Percentiles rank a stretch among this genome's conserved stretches.
phyloP scores from a whole-genome alignment of 2,888 invertebrate genomes.

The Pseudoips prasinana region DNA sequence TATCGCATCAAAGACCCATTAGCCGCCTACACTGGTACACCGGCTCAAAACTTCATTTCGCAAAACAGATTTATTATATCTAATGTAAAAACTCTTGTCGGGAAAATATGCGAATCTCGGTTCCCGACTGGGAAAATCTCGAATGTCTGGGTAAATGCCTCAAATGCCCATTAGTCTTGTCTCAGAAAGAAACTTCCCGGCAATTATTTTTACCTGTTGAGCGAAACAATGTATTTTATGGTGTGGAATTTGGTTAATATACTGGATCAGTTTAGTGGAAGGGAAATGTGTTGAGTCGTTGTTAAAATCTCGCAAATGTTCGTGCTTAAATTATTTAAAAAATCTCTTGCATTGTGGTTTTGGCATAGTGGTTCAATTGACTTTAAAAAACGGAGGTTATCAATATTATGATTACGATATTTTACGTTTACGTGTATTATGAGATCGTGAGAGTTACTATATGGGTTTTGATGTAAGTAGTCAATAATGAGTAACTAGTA shows the following conservation, averaged over 20 bases:
- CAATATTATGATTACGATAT: too few relatives aligned
- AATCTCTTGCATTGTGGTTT: too few relatives aligned
- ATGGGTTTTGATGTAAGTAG: too few relatives aligned
- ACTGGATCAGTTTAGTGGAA: slow-evolving; percentile 46
- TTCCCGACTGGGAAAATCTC: slow-evolving; percentile 39
- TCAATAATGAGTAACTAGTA: too few relatives aligned
- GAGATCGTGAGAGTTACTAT: too few relatives aligned
- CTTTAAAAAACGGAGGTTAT: too few relatives aligned
- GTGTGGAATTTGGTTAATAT: slow-evolving; percentile 52
- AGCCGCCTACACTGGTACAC: slow-evolving; percentile 20
- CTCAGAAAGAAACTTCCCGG: slow-evolving; percentile 33
- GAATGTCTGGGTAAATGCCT: slow-evolving; percentile 34
- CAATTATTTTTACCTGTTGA: slow-evolving; percentile 64
- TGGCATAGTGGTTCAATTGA: too few relatives aligned
- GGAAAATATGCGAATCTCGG: slow-evolving; percentile 43
- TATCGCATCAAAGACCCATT: slow-evolving; percentile 33
- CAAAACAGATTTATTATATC: slow-evolving; percentile 47
- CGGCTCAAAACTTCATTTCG: slow-evolving; percentile 38
- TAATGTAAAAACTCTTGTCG: slow-evolving; percentile 43
- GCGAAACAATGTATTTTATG: slow-evolving; percentile 48
- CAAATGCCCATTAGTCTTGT: slow-evolving; percentile 37
- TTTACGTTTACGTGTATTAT: too few relatives aligned
- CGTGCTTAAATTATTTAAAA: slow-evolving; percentile 33
- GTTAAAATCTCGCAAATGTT: slow-evolving; percentile 31
- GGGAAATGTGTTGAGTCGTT: slow-evolving; percentile 39